Percentiles rank a stretch among this genome's conserved stretches.
Conservation (phyloP, 2,888 invertebrate genomes). For the Drosophila subsilvestris region DNA sequence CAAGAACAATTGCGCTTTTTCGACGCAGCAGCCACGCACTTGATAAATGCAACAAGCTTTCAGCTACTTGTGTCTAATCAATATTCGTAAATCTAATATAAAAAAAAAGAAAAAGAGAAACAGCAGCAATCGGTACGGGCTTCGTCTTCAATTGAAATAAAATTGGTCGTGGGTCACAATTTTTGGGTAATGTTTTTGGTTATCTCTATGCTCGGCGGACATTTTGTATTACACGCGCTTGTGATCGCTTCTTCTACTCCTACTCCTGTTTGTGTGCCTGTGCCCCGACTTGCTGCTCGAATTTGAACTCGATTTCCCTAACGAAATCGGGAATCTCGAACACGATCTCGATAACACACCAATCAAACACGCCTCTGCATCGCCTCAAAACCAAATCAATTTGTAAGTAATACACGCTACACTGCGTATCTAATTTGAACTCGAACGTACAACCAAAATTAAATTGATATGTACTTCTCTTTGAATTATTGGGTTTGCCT, state of each 20-base stretch:
- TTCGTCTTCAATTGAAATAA: slow-evolving; percentile 78
- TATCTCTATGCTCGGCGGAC: slow-evolving; percentile 70
- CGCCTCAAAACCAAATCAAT: slow-evolving; percentile 55
- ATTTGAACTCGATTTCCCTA: slow-evolving; percentile 28
- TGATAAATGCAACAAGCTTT: slow-evolving; percentile 32
- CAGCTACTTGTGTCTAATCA: slow-evolving; percentile 16
- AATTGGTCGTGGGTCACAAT: slow-evolving; percentile 55
- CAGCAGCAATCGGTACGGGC: slow-evolving; percentile 27
- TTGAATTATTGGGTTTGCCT: slow-evolving; percentile 13
- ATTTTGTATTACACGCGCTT: slow-evolving; percentile 68
- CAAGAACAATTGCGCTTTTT: slow-evolving; percentile 70
- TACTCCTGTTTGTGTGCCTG: slow-evolving; percentile 51
- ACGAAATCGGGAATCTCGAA: slow-evolving; percentile 38
- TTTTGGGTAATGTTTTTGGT: slow-evolving; percentile 58
- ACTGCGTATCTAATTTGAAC: slow-evolving; percentile 24
- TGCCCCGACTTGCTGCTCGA: slow-evolving; percentile 58
- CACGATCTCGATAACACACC: slow-evolving; percentile 38
- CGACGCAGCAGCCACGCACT: slow-evolving; percentile 62
- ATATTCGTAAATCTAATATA: slow-evolving; percentile 13
- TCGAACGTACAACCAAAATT: not conserved
- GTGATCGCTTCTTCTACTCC: slow-evolving; percentile 73
- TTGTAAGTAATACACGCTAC: slow-evolving; percentile 79
- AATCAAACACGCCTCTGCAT: slow-evolving; percentile 46
- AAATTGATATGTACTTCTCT: slow-evolving; percentile 8
- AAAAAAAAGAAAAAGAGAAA: not conserved